A percentile compares a stretch with the other conserved stretches of the same genome.
These are phyloP conservation scores for Hyperoplus lanceolatus DNA, from an alignment of 2,797 vertebrate genomes.

Conservation along the genomic window DNA sequence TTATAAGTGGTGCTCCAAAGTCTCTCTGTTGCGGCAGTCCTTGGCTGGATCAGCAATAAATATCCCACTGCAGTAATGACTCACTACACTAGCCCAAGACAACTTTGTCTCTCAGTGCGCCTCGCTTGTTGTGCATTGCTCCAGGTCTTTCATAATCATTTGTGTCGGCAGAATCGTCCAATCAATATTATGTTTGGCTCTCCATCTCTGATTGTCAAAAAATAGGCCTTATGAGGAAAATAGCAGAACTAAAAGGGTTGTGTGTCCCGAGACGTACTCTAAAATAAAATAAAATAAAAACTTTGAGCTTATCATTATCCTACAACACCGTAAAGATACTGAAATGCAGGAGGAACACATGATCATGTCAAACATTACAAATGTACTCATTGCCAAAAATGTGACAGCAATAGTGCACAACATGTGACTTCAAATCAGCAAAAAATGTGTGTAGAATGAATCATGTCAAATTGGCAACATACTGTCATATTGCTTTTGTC, in stretches of 20 bases:
- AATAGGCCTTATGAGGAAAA: slow-evolving; percentile 1
- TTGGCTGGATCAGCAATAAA: slow-evolving; percentile 47
- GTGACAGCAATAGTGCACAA: neutral
- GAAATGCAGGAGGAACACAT: neutral
- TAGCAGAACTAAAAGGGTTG: slow-evolving; percentile 13
- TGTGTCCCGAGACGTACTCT: neutral
- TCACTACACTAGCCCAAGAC: slow-evolving; percentile 26
- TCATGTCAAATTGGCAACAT: neutral
- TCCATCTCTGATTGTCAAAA: neutral
- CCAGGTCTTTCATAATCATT: neutral
- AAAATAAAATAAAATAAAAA: neutral
- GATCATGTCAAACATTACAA: neutral
- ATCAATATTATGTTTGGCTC: neutral
- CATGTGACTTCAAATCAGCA: neutral
- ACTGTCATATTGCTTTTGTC: neutral
- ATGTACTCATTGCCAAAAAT: too few species aligned
- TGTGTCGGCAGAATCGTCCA: neutral
- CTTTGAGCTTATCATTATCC: neutral
- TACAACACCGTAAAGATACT: neutral
- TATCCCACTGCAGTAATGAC: slow-evolving; percentile 56
- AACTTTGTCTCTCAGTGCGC: neutral
- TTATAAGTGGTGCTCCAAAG: slow-evolving; percentile 4
- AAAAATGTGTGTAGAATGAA: too few species aligned
- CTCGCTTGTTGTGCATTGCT: neutral
- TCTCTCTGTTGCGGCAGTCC: neutral